phyloP scores from a whole-genome alignment of 1,140 invertebrate species.

The Leptonema lineaticorne region DNA sequence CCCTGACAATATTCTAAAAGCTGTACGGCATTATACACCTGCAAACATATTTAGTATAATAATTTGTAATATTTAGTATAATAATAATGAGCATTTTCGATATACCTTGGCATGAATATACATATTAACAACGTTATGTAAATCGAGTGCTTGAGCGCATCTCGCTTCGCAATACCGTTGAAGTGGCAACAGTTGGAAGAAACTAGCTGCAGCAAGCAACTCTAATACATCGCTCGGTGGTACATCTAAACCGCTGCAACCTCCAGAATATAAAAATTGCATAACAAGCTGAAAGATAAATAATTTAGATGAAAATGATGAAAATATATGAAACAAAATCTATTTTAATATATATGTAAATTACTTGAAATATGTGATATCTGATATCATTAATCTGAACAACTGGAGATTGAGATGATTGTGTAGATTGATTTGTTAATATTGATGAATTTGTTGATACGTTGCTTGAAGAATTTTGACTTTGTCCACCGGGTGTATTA shows the following conservation, averaged over 20 bases:
- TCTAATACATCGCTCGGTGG: constrained; percentile 80
- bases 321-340: neutral
- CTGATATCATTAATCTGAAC: constrained; percentile 92
- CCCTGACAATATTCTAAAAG: constrained; percentile 88
- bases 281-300: constrained; percentile 76
- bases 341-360: constrained; percentile 10
- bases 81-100: neutral
- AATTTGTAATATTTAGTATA: neutral
- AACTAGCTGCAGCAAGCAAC: constrained; percentile 88
- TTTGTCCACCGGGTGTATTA: constrained; percentile 44
- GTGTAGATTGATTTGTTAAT: constrained; percentile 25
- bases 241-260: constrained; percentile 74
- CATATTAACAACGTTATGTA: constrained; percentile 89
- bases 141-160: constrained; percentile 79
- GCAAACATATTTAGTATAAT: constrained; percentile 36
- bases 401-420: constrained; percentile 61
- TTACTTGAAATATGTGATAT: constrained; percentile 88
- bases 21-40: constrained; percentile 86
- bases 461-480: constrained; percentile 73
- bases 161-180: constrained; percentile 82
- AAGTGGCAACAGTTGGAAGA: constrained; percentile 85
- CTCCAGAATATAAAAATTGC: constrained; percentile 90
- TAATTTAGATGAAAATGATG: neutral
- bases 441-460: constrained; percentile 43
- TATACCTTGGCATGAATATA: constrained; percentile 88